Conservation (phyloP, 2,888 invertebrate genomes). For the Pimpla rufipes region DNA sequence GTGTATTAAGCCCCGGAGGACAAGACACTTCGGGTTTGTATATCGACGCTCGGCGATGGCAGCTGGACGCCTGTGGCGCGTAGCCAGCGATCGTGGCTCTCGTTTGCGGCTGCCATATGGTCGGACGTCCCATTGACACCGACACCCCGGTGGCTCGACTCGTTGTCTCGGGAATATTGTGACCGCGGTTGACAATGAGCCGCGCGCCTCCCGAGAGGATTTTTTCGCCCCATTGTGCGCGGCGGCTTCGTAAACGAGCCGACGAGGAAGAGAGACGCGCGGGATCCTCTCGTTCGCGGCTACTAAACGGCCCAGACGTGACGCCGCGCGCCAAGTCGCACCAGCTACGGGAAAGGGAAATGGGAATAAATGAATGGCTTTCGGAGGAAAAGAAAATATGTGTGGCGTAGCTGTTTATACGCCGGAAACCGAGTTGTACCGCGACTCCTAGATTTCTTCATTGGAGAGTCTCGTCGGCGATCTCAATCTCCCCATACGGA, state of each 20-base stretch:
- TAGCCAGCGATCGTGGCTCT: slow-evolving; percentile 4
- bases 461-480: too few relatives aligned
- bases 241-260: slow-evolving; percentile 48
- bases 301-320: slow-evolving; percentile 47
- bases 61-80: slow-evolving; percentile 37
- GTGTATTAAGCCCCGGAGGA: not conserved
- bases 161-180: slow-evolving; percentile 77
- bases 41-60: slow-evolving; percentile 42
- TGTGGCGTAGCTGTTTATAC: not conserved
- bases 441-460: too few relatives aligned
- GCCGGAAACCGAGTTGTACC: not conserved
- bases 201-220: slow-evolving; percentile 52
- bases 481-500: too few relatives aligned
- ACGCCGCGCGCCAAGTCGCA: slow-evolving; percentile 34
- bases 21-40: slow-evolving; percentile 11
- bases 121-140: slow-evolving; percentile 68
- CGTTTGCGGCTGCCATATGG: slow-evolving; percentile 61
- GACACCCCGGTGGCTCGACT: slow-evolving; percentile 68
- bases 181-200: slow-evolving; percentile 74
- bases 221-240: slow-evolving; percentile 48
- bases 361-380: slow-evolving; percentile 47
- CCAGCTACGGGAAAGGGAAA: slow-evolving; percentile 23
- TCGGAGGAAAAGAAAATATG: slow-evolving; percentile 31
- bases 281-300: slow-evolving; percentile 45
- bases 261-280: not conserved